Evolutionary conservation across 1,140 invertebrate species (phyloP), one percentile per base, ranked within the genome.

Genomic region (Formica exsecta): DNA sequence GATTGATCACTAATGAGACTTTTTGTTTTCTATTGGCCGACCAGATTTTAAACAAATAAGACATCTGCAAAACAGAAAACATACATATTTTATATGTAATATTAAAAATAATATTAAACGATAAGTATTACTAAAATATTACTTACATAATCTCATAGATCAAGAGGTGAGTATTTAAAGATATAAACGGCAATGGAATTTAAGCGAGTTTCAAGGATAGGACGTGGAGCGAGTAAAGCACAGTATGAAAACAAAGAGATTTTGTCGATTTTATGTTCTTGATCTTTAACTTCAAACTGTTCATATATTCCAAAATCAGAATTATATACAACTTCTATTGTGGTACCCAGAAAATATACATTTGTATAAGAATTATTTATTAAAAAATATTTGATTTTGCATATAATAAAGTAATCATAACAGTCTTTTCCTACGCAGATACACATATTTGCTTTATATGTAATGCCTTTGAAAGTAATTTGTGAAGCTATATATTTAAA

Each of bases 331-430:
- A 71, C 22, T 32, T 29, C 19, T n/a, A 25, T 71, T 32, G 25
- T 71, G 6, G 7, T 71, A 9, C 44, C 68, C 25, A 71, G 6
- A 71, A 71, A 71, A 71, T 71, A 71, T 29, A 71, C 11, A 3
- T 51, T 71, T 19, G 3, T 48, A 51, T 71, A 71, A 71, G 6
- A 29, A 71, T 13, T 32, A 29, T n/a, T 32, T 48, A 51, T 71
- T 29, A 32, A 71, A 51, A 71, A 7, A 32, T 71, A 71, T 32
- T 71, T 32, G 25, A 71, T 71, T 71, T 71, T 71, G 16, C 44
- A 71, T 19, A 71, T n/a, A 7, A 9, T 32, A 11, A 71, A 51
- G 9, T 71, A 29, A 71, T 32, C 44, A 71, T 32, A 71, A 71
- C 22, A 5, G 16, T 71, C 16, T 71, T 71, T 71, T 51, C 44